A percentile compares a stretch with the other conserved stretches of the same genome.
phyloP scores from a whole-genome alignment of 2,113 vertebrate species.

The Nicator chloris region DNA sequence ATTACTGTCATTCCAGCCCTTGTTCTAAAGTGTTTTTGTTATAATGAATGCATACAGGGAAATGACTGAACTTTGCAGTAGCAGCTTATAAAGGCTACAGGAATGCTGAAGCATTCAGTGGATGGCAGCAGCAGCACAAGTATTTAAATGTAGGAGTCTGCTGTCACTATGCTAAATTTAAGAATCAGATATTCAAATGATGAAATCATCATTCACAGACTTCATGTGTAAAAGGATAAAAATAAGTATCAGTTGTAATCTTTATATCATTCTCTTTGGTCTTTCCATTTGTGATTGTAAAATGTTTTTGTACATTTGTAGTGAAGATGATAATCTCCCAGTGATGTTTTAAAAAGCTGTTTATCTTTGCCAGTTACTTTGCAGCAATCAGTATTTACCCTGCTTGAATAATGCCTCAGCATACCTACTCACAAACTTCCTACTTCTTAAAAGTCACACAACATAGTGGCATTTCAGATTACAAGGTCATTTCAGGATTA shows the following conservation, averaged over 20 bases:
- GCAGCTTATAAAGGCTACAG: slow-evolving; percentile 3
- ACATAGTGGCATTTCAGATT: not conserved
- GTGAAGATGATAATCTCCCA: not conserved
- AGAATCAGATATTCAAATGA: not conserved
- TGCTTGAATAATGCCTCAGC: not conserved
- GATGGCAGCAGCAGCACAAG: not conserved
- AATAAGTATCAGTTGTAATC: not conserved
- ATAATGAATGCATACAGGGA: not conserved
- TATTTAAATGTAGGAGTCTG: not conserved
- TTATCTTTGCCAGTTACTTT: not conserved
- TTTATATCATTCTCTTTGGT: not conserved
- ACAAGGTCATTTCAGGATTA: not conserved
- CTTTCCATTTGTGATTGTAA: not conserved
- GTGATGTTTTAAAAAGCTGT: not conserved
- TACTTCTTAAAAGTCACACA: not conserved
- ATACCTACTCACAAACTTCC: not conserved
- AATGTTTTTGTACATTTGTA: not conserved
- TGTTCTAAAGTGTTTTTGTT: not conserved
- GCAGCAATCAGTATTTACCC: not conserved
- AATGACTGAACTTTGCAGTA: slow-evolving; percentile 17
- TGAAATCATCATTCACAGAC: not conserved
- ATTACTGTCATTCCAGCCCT: not conserved
- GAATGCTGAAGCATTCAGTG: not conserved
- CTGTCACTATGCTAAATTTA: not conserved
- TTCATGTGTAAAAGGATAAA: not conserved